These are phyloP conservation scores for Trichonephila clavata DNA, from an alignment of 1,140 invertebrate species.

Conservation along the genomic window DNA sequence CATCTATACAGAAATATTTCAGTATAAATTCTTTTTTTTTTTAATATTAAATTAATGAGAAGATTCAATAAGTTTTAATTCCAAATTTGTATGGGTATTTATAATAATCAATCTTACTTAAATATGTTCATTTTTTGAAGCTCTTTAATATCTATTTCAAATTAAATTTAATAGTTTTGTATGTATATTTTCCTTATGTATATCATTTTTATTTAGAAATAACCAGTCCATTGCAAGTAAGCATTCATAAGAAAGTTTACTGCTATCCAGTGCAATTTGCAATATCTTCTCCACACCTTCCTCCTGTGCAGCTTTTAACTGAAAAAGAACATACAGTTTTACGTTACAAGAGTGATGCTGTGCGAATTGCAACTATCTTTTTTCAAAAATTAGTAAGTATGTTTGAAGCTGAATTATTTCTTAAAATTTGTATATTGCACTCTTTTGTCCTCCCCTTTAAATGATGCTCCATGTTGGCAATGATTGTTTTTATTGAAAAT, in stretches of 20 bases:
- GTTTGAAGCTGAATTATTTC: too few species aligned
- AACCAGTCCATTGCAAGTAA: slow-evolving; percentile 83
- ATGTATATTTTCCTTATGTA: neutral
- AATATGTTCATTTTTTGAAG: too few species aligned
- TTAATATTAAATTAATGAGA: too few species aligned
- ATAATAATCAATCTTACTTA: neutral
- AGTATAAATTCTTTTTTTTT: too few species aligned
- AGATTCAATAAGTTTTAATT: too few species aligned
- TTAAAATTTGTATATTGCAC: too few species aligned
- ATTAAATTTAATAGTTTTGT: neutral
- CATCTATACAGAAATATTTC: too few species aligned
- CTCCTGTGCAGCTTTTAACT: slow-evolving; percentile 90
- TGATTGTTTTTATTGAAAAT: too few species aligned
- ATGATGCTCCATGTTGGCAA: too few species aligned
- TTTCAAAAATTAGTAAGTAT: slow-evolving; percentile 91
- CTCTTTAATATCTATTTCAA: neutral
- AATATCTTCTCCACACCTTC: slow-evolving; percentile 90
- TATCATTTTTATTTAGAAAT: slow-evolving; percentile 82
- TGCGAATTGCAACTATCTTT: slow-evolving; percentile 92
- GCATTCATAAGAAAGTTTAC: slow-evolving; percentile 92
- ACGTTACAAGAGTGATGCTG: slow-evolving; percentile 91
- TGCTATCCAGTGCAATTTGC: slow-evolving; percentile 97
- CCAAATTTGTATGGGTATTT: neutral
- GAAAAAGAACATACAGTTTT: slow-evolving; percentile 90
- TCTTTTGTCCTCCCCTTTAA: too few species aligned